phyloP scores from a whole-genome alignment of 2,888 invertebrate genomes.

The Hoplodrina ambigua region DNA sequence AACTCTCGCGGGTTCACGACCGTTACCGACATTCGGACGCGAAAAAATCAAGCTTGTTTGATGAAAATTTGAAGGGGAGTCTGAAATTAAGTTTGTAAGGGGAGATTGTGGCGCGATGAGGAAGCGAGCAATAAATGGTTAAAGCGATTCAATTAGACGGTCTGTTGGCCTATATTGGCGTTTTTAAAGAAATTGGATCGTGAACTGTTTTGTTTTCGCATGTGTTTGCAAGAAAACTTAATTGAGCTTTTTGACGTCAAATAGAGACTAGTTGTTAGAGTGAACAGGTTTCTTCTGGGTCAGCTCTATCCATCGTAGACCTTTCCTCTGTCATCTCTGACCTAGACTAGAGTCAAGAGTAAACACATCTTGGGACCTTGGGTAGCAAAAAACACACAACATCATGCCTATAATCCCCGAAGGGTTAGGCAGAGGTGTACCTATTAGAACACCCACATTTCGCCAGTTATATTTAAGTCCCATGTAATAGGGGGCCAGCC shows the following conservation, averaged over 20 bases:
- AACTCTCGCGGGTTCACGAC: slow-evolving; percentile 80
- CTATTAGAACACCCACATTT: too few species aligned
- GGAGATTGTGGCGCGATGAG: slow-evolving; percentile 54
- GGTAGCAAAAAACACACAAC: too few species aligned
- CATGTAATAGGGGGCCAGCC: too few species aligned
- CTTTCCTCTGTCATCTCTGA: too few species aligned
- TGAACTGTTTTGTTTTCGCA: neutral
- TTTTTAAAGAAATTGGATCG: neutral
- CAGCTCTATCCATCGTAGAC: too few species aligned
- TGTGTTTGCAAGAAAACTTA: neutral
- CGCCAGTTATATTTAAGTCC: too few species aligned
- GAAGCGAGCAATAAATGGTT: slow-evolving; percentile 48
- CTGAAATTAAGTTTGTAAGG: slow-evolving; percentile 47
- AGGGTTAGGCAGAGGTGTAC: too few species aligned
- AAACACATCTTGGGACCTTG: too few species aligned
- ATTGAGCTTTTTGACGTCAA: neutral
- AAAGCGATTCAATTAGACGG: slow-evolving; percentile 39
- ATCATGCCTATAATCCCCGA: too few species aligned
- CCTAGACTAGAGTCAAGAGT: too few species aligned
- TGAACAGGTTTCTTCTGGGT: too few species aligned
- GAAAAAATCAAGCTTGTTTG: slow-evolving; percentile 64
- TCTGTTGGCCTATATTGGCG: slow-evolving; percentile 28
- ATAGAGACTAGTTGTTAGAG: too few species aligned
- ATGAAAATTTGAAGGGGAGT: slow-evolving; percentile 60
- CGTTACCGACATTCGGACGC: slow-evolving; percentile 76